These are phyloP conservation scores for Nomada fabriciana DNA, from an alignment of 2,888 invertebrate species.

Conservation along the genomic window DNA sequence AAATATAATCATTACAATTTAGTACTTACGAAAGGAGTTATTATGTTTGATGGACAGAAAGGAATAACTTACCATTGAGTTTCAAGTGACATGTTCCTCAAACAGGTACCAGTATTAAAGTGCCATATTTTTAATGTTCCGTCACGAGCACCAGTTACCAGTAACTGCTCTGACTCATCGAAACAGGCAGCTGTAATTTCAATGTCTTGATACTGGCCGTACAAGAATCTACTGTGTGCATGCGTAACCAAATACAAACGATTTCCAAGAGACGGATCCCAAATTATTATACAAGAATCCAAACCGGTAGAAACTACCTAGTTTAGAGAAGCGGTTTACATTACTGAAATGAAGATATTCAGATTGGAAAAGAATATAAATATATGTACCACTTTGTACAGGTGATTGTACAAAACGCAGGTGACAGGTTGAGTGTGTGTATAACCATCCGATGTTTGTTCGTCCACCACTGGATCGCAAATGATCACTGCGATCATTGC, in stretches of 20 bases:
- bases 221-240: constrained; percentile 89
- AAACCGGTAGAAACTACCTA: constrained; percentile 90
- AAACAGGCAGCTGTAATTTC: constrained; percentile 92
- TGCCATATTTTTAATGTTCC: constrained; percentile 94
- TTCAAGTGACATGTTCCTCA: constrained; percentile 89
- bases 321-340: constrained; percentile 18
- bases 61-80: constrained; percentile 85
- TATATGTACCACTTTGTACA: constrained; percentile 87
- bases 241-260: constrained; percentile 89
- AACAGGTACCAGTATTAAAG: constrained; percentile 91
- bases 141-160: constrained; percentile 92
- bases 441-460: constrained; percentile 90
- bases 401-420: constrained; percentile 90
- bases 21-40: background rate
- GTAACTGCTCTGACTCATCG: constrained; percentile 90
- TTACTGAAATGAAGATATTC: background rate
- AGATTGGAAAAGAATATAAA: background rate
- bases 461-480: constrained; percentile 88
- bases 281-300: constrained; percentile 92
- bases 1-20: background rate
- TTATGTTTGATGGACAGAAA: background rate
- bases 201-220: constrained; percentile 88
- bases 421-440: constrained; percentile 89
- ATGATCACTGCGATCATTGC: constrained; percentile 88
- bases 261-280: constrained; percentile 91